Conservation (phyloP, 2,888 invertebrate species). For the Tupiocoris notatus region DNA sequence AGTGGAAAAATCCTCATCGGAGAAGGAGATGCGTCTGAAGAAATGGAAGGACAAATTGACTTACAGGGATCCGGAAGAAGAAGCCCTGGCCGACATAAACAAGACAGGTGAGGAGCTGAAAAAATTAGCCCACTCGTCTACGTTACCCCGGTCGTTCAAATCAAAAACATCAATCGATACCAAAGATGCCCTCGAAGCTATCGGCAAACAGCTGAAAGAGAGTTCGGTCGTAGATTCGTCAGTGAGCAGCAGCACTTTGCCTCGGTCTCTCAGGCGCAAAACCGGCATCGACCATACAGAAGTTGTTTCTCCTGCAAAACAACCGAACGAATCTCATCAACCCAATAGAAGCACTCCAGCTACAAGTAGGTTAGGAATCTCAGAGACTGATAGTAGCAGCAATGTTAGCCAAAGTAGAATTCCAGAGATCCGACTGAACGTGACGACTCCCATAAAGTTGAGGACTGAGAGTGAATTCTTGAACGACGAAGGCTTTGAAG, state of each 20-base stretch:
- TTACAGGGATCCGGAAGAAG: slow-evolving; percentile 52
- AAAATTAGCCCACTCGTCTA: slow-evolving; percentile 55
- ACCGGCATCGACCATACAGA: slow-evolving; percentile 57
- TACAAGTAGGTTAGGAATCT: slow-evolving; percentile 26
- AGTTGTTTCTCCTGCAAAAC: slow-evolving; percentile 51
- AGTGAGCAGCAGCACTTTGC: slow-evolving; percentile 51
- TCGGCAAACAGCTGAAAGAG: slow-evolving; percentile 60
- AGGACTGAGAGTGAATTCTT: slow-evolving; percentile 64
- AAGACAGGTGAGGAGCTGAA: slow-evolving; percentile 56
- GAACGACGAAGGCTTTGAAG: slow-evolving; percentile 88
- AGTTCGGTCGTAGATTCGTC: slow-evolving; percentile 52
- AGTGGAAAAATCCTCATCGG: slow-evolving; percentile 54
- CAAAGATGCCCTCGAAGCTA: slow-evolving; percentile 68
- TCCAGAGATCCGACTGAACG: slow-evolving; percentile 59
- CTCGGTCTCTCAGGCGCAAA: slow-evolving; percentile 51
- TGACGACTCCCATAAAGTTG: slow-evolving; percentile 53
- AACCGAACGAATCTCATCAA: slow-evolving; percentile 12
- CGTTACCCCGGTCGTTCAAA: slow-evolving; percentile 55
- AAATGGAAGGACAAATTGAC: slow-evolving; percentile 72
- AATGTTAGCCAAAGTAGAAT: slow-evolving; percentile 47
- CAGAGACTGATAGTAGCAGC: slow-evolving; percentile 26
- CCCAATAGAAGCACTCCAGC: slow-evolving; percentile 37
- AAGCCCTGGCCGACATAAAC: slow-evolving; percentile 54
- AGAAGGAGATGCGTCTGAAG: slow-evolving; percentile 63
- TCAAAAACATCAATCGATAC: slow-evolving; percentile 68